These are phyloP conservation scores for Leuctra nigra DNA, from an alignment of 2,888 invertebrate genomes.

Conservation along the genomic window DNA sequence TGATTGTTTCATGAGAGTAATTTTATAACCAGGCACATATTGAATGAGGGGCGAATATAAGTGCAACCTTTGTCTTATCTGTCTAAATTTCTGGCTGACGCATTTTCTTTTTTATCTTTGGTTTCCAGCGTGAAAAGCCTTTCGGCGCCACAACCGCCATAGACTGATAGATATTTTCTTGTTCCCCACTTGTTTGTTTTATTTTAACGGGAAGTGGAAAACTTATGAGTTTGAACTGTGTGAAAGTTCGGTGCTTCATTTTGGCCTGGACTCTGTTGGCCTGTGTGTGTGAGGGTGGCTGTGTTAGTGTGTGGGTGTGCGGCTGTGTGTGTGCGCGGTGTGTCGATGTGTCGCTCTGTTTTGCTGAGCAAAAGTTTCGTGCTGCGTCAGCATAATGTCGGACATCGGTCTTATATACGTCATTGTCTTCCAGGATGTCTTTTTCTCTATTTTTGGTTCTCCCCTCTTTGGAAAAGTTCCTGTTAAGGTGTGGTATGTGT, in stretches of 20 bases:
- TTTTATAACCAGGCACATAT: too few species aligned
- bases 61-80: too few species aligned
- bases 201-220: constrained; percentile 16
- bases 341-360: constrained; percentile 10
- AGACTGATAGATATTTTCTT: constrained; percentile 13
- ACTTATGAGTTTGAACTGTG: constrained; percentile 14
- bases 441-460: constrained; percentile 7
- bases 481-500: too few species aligned
- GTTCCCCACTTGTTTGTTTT: constrained; percentile 6
- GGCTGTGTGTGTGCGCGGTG: too few species aligned
- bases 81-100: too few species aligned
- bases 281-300: too few species aligned
- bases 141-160: neutral
- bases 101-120: neutral
- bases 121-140: neutral
- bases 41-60: too few species aligned
- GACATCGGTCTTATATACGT: constrained; percentile 15
- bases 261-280: neutral
- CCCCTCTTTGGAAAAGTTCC: neutral
- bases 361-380: constrained; percentile 6
- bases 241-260: constrained; percentile 14
- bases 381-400: constrained; percentile 14
- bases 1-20: too few species aligned
- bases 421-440: constrained; percentile 9
- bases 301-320: too few species aligned